A percentile compares a stretch with the other conserved stretches of the same genome.
Conservation (phyloP, 2,888 invertebrate species). For the Cephus runcator region DNA sequence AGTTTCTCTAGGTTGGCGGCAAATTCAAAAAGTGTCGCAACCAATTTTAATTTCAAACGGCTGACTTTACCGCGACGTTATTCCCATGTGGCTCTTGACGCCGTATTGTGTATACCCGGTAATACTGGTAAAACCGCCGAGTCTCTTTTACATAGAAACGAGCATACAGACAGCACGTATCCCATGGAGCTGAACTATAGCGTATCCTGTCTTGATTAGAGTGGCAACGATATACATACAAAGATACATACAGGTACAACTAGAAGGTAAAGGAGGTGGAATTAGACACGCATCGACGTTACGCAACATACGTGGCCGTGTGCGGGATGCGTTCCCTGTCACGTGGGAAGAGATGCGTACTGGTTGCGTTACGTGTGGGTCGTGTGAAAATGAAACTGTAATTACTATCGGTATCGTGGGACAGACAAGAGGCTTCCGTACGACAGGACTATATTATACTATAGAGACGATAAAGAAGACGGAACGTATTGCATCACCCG, state of each 20-base stretch:
- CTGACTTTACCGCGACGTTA: neutral
- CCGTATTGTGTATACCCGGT: neutral
- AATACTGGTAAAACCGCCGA: neutral
- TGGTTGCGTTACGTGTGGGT: neutral
- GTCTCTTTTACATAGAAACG: neutral
- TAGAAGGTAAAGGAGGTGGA: neutral
- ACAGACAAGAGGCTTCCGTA: neutral
- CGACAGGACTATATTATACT: neutral
- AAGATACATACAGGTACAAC: neutral
- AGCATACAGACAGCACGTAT: neutral
- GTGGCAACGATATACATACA: neutral
- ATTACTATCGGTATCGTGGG: neutral
- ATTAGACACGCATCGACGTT: neutral
- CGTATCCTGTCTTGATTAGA: neutral
- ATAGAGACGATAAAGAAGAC: neutral
- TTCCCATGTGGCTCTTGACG: neutral
- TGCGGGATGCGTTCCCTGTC: neutral
- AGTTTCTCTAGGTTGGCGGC: neutral
- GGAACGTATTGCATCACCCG: neutral
- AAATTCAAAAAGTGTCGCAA: neutral
- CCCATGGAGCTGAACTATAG: neutral
- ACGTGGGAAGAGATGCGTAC: neutral
- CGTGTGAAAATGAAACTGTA: conserved; percentile 3
- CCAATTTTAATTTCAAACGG: neutral
- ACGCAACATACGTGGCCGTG: neutral